Evolutionary conservation across 2,888 invertebrate genomes (phyloP).

Genomic region (Dorcus hopei): DNA sequence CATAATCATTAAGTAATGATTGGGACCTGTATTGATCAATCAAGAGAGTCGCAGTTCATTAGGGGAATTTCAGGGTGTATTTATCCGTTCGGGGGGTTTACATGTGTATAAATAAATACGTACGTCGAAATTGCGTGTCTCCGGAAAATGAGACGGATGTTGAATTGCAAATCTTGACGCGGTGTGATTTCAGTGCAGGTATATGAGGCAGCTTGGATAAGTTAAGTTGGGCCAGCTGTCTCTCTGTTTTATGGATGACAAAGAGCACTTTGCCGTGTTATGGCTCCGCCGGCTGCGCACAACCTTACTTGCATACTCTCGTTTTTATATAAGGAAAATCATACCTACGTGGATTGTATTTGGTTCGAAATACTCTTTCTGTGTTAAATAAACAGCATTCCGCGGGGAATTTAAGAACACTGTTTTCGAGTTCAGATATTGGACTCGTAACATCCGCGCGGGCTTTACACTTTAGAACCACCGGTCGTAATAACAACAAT

Average conservation of each 20-base stretch:
- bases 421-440: too few relatives aligned
- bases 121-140: too few relatives aligned
- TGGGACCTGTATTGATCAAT: slow-evolving; percentile 40
- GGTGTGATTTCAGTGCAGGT: slow-evolving; percentile 16
- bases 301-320: slow-evolving; percentile 34
- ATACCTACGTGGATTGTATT: slow-evolving; percentile 20
- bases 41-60: slow-evolving; percentile 30
- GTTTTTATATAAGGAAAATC: slow-evolving; percentile 26
- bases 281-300: slow-evolving; percentile 40
- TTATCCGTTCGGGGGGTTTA: too few relatives aligned
- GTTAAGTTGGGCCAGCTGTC: slow-evolving; percentile 41
- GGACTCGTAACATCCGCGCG: too few relatives aligned
- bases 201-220: slow-evolving; percentile 33
- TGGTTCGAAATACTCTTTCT: slow-evolving; percentile 12
- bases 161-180: slow-evolving; percentile 12
- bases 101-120: too few relatives aligned
- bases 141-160: slow-evolving; percentile 3
- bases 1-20: slow-evolving; percentile 45
- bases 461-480: too few relatives aligned
- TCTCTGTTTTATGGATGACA: slow-evolving; percentile 46
- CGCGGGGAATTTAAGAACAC: slow-evolving; percentile 15
- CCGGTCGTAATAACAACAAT: background rate
- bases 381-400: slow-evolving; percentile 18
- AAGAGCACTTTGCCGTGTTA: slow-evolving; percentile 43
- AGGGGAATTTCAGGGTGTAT: slow-evolving; percentile 17